phyloP scores from a whole-genome alignment of 2,113 vertebrate genomes.

The Malaclemys terrapin region DNA sequence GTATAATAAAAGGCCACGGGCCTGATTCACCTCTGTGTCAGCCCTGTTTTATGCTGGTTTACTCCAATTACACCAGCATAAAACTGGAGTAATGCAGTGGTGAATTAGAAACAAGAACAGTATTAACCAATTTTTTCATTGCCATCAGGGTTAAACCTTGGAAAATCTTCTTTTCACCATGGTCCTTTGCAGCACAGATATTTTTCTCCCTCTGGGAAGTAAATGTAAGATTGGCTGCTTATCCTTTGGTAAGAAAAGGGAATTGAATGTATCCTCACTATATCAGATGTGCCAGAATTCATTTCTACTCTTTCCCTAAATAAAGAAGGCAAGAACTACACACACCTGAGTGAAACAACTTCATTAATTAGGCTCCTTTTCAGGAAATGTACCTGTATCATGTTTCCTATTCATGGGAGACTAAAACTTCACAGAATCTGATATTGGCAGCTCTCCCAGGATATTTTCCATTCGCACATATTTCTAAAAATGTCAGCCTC shows the following conservation, averaged over 20 bases:
- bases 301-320: not conserved
- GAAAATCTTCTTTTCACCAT: constrained; percentile 4
- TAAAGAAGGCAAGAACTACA: not conserved
- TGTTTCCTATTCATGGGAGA: constrained; percentile 15
- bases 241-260: not conserved
- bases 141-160: not conserved
- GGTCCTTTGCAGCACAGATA: not conserved
- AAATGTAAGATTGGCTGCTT: not conserved
- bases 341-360: not conserved
- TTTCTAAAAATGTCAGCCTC: constrained; percentile 66
- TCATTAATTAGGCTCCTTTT: constrained; percentile 9
- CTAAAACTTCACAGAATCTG: constrained; percentile 35
- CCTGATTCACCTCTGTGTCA: not conserved
- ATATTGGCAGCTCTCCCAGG: constrained; percentile 48
- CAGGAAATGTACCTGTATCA: constrained; percentile 20
- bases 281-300: not conserved
- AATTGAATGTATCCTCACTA: not conserved
- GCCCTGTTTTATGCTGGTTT: not conserved
- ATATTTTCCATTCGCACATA: constrained; percentile 59
- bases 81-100: not conserved
- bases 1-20: not conserved
- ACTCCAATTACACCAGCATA: not conserved
- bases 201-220: not conserved
- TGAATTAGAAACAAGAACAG: not conserved
- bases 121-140: not conserved